Evolutionary conservation across 2,888 invertebrate genomes (phyloP).

Genomic region (Drosophila mayaguana): DNA sequence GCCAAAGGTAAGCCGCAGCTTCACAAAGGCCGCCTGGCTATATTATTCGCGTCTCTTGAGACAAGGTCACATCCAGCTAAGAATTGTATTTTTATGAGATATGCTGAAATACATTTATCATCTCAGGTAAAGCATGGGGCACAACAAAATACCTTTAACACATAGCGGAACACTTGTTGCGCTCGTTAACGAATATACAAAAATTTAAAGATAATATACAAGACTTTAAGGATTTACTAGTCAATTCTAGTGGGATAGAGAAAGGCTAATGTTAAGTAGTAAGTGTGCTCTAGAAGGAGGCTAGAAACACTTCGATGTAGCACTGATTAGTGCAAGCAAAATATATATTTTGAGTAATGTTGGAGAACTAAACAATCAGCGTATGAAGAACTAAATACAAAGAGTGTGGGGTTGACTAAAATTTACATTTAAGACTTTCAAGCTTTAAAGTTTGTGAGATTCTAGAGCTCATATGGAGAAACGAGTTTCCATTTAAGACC

Average conservation of each 20-base stretch:
- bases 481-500: too few relatives aligned
- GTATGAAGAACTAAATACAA: not conserved
- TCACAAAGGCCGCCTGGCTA: constrained; percentile 11
- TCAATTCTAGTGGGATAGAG: too few relatives aligned
- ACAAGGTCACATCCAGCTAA: constrained; percentile 59
- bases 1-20: constrained; percentile 26
- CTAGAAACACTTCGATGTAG: not conserved
- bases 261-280: too few relatives aligned
- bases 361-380: not conserved
- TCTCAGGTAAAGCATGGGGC: not conserved
- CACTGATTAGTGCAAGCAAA: not conserved
- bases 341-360: not conserved
- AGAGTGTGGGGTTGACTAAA: too few relatives aligned
- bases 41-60: constrained; percentile 43
- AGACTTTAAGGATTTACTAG: too few relatives aligned
- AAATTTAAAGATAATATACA: too few relatives aligned
- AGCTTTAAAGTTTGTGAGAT: not conserved
- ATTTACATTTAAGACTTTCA: too few relatives aligned
- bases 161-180: constrained; percentile 1
- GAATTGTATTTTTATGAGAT: not conserved
- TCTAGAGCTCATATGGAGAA: too few relatives aligned
- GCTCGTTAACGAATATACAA: not conserved
- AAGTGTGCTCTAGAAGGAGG: not conserved
- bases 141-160: not conserved
- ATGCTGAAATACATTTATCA: not conserved